phyloP scores from a whole-genome alignment of 2,888 invertebrate species.

The Tolmerus cingulatus region DNA sequence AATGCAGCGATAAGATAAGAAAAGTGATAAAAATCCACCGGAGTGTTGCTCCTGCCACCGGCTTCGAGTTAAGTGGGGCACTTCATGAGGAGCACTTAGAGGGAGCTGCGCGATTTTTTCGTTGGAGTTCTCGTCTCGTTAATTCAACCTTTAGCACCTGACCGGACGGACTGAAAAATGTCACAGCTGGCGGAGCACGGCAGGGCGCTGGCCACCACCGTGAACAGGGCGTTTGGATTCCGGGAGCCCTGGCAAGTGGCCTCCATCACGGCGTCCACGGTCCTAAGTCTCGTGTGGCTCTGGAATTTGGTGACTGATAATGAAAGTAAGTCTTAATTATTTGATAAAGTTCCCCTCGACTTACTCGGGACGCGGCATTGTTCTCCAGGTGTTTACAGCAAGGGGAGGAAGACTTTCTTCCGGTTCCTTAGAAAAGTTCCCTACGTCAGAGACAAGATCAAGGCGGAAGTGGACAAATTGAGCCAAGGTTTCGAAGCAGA shows the following conservation, averaged over 20 bases:
- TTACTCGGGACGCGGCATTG: conserved; percentile 19
- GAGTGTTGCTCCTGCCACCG: no score
- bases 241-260: conserved; percentile 86
- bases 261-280: conserved; percentile 76
- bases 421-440: conserved; percentile 77
- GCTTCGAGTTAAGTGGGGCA: neutral
- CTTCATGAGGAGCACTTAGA: neutral
- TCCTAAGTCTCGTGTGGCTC: conserved; percentile 76
- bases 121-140: neutral
- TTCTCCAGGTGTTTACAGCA: conserved; percentile 68
- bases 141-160: neutral
- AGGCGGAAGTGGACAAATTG: conserved; percentile 74
- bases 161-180: neutral
- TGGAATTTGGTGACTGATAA: conserved; percentile 76
- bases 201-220: conserved; percentile 60
- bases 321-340: conserved; percentile 67
- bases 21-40: neutral
- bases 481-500: conserved; percentile 74
- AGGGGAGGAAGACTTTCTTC: conserved; percentile 77
- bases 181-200: conserved; percentile 52
- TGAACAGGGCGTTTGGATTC: conserved; percentile 71
- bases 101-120: neutral
- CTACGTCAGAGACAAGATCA: conserved; percentile 73
- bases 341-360: neutral
- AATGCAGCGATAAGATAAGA: neutral